A percentile compares a stretch with the other conserved stretches of the same genome.
Conservation (phyloP, 2,888 invertebrate genomes). For the Byasa hedistus region DNA sequence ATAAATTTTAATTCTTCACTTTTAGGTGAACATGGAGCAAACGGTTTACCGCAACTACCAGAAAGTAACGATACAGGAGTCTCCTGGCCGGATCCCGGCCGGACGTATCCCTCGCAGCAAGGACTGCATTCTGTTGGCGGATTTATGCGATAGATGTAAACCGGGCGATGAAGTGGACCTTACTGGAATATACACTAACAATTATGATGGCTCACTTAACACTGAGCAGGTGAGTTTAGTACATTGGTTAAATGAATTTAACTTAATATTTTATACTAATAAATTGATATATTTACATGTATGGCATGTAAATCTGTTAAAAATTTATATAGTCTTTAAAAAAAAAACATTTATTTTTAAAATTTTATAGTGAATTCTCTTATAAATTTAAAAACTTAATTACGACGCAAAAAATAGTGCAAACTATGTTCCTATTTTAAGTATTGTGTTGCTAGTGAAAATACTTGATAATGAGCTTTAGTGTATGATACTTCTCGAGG, state of each 20-base stretch:
- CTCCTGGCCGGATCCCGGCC: slow-evolving; percentile 97
- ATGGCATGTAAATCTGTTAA: too few species aligned
- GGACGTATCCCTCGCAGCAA: slow-evolving; percentile 98
- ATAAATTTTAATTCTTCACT: not conserved
- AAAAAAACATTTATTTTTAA: too few species aligned
- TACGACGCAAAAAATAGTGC: too few species aligned
- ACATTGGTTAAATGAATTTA: not conserved
- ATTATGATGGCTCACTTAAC: slow-evolving; percentile 98
- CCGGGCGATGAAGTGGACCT: slow-evolving; percentile 99
- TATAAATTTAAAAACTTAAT: too few species aligned
- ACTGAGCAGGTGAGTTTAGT: slow-evolving; percentile 84
- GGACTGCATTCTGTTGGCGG: slow-evolving; percentile 95
- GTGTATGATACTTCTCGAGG: too few species aligned
- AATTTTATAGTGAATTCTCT: too few species aligned
- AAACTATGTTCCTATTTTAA: too few species aligned
- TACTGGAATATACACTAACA: slow-evolving; percentile 97
- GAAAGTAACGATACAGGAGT: slow-evolving; percentile 98
- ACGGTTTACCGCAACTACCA: slow-evolving; percentile 99
- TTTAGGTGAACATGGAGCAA: slow-evolving; percentile 98
- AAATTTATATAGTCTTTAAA: too few species aligned
- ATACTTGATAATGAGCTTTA: too few species aligned
- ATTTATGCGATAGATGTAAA: slow-evolving; percentile 97
- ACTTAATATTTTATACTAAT: too few species aligned
- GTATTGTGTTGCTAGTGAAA: too few species aligned
- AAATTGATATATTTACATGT: too few species aligned